Conservation (phyloP, 2,113 vertebrate genomes). For the Chelonoidis abingdonii region DNA sequence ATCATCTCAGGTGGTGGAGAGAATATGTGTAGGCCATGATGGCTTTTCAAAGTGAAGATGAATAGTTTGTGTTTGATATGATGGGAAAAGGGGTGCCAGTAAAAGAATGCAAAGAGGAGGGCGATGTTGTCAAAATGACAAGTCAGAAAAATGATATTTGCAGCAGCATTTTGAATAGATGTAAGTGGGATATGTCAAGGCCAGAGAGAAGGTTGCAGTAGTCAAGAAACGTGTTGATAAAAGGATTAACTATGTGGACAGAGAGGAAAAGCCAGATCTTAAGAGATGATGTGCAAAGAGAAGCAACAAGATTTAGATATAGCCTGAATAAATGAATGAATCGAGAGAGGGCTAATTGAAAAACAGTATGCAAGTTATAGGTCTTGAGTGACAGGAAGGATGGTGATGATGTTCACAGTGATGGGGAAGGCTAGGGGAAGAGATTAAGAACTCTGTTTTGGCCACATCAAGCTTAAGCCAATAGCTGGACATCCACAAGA, state of each 20-base stretch:
- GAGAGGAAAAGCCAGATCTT: neutral
- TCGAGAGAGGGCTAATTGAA: neutral
- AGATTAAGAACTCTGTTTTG: neutral
- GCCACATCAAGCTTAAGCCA: neutral
- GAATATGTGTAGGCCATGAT: neutral
- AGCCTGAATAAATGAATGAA: neutral
- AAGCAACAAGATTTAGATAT: neutral
- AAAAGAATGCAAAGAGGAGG: neutral
- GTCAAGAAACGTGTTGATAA: neutral
- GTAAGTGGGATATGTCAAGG: neutral
- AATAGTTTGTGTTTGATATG: accelerated
- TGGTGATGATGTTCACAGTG: neutral
- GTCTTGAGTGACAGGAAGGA: neutral
- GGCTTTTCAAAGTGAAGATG: neutral
- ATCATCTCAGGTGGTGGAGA: neutral
- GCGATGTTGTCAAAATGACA: neutral
- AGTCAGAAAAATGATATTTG: neutral
- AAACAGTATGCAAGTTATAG: neutral
- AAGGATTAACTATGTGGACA: neutral
- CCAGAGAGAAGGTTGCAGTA: neutral
- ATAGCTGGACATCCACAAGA: neutral
- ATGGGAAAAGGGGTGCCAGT: neutral
- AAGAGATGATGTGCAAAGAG: neutral
- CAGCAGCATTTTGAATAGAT: neutral
- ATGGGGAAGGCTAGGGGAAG: neutral